Evolutionary conservation across 2,888 invertebrate genomes (phyloP), one percentile per base, ranked within the genome.

Genomic region (Phymatocera aterrima): DNA sequence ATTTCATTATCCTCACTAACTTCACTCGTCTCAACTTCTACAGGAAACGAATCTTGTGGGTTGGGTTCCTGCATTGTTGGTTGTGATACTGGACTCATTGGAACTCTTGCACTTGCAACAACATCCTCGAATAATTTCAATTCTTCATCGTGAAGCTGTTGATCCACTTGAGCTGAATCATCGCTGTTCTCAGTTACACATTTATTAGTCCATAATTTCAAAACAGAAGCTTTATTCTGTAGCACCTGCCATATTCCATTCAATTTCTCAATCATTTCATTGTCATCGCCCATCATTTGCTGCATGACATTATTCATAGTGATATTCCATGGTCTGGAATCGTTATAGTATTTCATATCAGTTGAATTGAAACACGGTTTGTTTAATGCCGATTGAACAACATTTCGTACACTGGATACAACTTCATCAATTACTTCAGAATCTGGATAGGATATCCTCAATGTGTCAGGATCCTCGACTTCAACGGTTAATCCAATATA

Each of bases 351-450:
- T 10, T 48, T 72, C 21, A 78, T 34, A 21, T 28, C 48, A n/a
- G 12, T 75, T 15, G 24, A 37, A 18, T 75, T 60, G 21, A 31
- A 8, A 21, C 72, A 46, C 2, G 78, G 60, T 24, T 64, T 77
- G 61, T 81, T 84, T 6, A 85, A 51, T 10, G 68, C 40, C 4
- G 81, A 82, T n/a, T 83, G 78, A 8, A 90, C 80, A 64, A 90
- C 80, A 74, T 82, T 86, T 0, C 60, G 54, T 37, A 75, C 75
- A 18, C 28, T 75, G 0, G 84, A 83, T 34, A 90, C 80, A 77
- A 89, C 79, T 1, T 84, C 64, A 54, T 85, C 80, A 6, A 86
- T 64, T 70, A 83, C 77, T 15, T 54, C 65, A 10, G 82, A 82
- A 80, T 84, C 84, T 3, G 78, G 43, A 28, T 77, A 77, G 18